Evolutionary conservation across 2,113 vertebrate genomes (phyloP), one percentile per base, ranked within the genome.

Genomic region (Ciconia boyciana): DNA sequence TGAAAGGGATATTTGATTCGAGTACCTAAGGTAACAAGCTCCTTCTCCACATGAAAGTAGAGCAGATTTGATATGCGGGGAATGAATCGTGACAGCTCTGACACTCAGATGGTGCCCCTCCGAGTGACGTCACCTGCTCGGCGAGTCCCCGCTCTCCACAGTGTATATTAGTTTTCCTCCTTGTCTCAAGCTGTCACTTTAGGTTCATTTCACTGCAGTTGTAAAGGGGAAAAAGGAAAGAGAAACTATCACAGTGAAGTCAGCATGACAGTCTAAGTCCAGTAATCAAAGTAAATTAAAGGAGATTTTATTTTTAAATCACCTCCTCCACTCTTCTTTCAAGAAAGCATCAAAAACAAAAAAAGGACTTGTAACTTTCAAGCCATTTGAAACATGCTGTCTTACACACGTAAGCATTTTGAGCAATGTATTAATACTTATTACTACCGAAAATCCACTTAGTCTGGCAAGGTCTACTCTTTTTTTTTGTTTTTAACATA

Each of bases 1-100:
- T 91, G 79, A 90, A 94, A 81, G 61, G 66, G 76, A 76, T 82
- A 86, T 92, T 97, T 83, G 74, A 90, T 93, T 95, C 10, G 19
- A 94, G 64, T 77, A 97, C 75, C 87, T 95, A 70, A 96, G 81
- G 77, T 97, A 97, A 96, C 44, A 94, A 97, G 58, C 46, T 64
- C 34, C 89, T 87, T 49, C 90, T 90, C 68, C 51, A 90, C 68
- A 76, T 10, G 11, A 95, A 95, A 75, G 36, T 46, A 87, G 92
- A 85, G 89, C 21, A 85, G 71, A 96, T 91, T 92, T 94, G 79
- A 62, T 49, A 71, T 28, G 61, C 1, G 0, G 51, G 66, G 91
- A 86, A 96, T 86, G 71, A 97, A 92, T 95, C 1, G 2, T 83
- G 96, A 92, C 82, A 94, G 76, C 55, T 93, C 71, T 90, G 87